Evolutionary conservation across 1,140 invertebrate genomes (phyloP).

Genomic region (Nasonia vitripennis): DNA sequence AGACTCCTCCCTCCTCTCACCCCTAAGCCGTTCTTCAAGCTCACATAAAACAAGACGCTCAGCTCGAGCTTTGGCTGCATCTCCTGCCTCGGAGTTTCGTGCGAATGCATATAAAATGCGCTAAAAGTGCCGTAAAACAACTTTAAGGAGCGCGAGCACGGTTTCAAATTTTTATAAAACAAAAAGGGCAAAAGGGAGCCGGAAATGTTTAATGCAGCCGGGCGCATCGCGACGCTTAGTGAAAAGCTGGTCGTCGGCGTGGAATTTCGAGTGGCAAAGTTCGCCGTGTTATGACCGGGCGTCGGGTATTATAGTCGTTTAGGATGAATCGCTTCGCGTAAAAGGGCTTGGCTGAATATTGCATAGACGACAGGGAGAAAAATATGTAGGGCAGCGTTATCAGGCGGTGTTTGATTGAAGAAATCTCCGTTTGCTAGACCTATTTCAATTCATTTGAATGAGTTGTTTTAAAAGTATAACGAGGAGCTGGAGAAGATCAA

Average conservation of each 20-base stretch:
- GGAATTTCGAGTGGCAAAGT: no score
- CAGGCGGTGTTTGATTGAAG: no score
- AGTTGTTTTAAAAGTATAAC: neutral
- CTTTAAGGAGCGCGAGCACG: neutral
- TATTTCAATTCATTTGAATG: neutral
- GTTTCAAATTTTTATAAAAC: neutral
- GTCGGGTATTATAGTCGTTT: no score
- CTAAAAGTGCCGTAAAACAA: constrained; percentile 4
- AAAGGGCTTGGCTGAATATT: no score
- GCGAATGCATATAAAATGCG: neutral
- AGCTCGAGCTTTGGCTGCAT: neutral
- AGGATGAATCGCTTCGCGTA: no score
- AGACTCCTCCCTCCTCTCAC: neutral
- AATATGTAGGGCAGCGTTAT: no score
- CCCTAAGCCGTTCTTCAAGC: neutral
- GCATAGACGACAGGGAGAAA: no score
- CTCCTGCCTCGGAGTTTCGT: neutral
- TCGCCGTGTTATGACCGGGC: no score
- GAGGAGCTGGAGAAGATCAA: neutral
- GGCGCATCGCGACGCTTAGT: no score
- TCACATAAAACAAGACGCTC: neutral
- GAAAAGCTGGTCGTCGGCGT: no score
- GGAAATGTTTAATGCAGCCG: neutral
- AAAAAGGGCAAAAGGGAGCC: neutral
- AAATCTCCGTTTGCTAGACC: no score